phyloP scores from a whole-genome alignment of 2,113 vertebrate genomes.

The Amphiprion percula region DNA sequence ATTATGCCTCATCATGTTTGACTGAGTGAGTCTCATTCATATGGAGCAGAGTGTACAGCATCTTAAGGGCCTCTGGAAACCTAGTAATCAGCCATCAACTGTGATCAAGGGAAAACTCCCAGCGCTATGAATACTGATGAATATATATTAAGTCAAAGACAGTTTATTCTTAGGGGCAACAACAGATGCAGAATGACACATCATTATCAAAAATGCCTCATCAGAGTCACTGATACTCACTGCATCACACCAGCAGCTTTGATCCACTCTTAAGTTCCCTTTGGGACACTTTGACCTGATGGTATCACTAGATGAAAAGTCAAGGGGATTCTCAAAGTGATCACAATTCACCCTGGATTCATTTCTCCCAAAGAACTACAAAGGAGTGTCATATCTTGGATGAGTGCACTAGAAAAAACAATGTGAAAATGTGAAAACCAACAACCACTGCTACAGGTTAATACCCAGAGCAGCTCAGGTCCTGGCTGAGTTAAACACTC shows the following conservation, averaged over 20 bases:
- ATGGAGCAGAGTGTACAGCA: constrained; percentile 11
- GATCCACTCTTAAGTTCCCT: background rate
- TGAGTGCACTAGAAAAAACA: background rate
- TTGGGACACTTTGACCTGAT: background rate
- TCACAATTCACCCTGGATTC: background rate
- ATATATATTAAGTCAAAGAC: constrained; percentile 8
- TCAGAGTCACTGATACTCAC: background rate
- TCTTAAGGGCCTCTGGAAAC: constrained; percentile 25
- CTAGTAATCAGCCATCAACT: constrained; percentile 33
- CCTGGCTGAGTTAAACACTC: constrained; percentile 3
- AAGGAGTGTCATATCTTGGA: background rate
- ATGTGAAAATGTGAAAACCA: background rate
- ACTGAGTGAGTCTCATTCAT: constrained; percentile 22
- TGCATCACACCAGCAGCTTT: background rate
- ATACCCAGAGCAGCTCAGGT: background rate
- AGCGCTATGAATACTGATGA: background rate
- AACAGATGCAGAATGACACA: background rate
- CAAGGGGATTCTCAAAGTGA: background rate
- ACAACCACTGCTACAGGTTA: background rate
- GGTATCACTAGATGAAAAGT: background rate
- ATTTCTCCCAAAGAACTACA: background rate
- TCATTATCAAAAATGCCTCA: background rate
- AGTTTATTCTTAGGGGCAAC: background rate
- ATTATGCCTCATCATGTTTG: constrained; percentile 45
- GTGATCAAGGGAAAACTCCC: constrained; percentile 12